phyloP scores from a whole-genome alignment of 2,888 invertebrate genomes.

The Volucella zonaria region DNA sequence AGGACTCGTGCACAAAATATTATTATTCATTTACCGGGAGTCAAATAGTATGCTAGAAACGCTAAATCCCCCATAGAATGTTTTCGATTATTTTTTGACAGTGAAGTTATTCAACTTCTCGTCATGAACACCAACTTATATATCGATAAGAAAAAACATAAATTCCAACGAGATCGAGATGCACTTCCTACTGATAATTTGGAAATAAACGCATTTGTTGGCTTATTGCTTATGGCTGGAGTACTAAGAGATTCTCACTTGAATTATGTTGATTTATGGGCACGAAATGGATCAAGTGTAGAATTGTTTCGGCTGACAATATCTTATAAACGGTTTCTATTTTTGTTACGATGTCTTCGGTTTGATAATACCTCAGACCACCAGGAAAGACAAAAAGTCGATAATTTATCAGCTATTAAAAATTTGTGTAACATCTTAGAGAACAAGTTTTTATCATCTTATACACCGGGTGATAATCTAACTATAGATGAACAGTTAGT shows the following conservation, averaged over 20 bases:
- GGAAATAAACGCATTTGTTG: too few species aligned
- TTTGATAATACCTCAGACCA: slow-evolving; percentile 30
- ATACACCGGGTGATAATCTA: slow-evolving; percentile 28
- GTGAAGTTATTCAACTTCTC: too few species aligned
- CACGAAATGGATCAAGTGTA: background rate
- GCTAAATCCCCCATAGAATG: background rate
- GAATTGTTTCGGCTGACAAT: slow-evolving; percentile 8
- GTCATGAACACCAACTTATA: slow-evolving; percentile 42
- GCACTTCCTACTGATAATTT: too few species aligned
- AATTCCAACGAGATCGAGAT: slow-evolving; percentile 34
- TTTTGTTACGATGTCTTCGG: slow-evolving; percentile 39
- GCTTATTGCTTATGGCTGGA: too few species aligned
- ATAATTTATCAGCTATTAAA: slow-evolving; percentile 29
- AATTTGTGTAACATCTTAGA: slow-evolving; percentile 35
- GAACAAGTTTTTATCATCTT: slow-evolving; percentile 17
- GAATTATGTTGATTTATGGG: too few species aligned
- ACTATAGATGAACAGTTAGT: slow-evolving; percentile 37
- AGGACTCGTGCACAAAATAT: background rate
- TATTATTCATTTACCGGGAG: too few species aligned
- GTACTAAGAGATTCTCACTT: too few species aligned
- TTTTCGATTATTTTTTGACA: slow-evolving; percentile 42
- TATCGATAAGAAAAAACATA: slow-evolving; percentile 39
- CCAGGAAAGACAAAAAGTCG: slow-evolving; percentile 26
- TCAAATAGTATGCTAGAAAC: too few species aligned
- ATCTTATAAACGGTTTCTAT: background rate